Evolutionary conservation across 2,888 invertebrate species (phyloP), one percentile per base, ranked within the genome.

Genomic region (Trissolcus brochymenae): DNA sequence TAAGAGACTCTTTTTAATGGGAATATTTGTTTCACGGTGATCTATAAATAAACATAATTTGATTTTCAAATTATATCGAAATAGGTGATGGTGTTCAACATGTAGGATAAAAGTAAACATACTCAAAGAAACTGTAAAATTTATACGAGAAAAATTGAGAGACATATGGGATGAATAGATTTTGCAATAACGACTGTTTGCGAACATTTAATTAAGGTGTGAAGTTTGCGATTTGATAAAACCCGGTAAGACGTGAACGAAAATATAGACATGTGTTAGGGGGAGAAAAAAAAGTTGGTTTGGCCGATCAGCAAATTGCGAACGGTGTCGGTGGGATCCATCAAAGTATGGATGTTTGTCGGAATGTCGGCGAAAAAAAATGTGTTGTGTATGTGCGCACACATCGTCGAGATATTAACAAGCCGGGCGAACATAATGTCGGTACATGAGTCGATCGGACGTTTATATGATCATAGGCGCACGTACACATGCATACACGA

Each of bases 381-480:
- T 19, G 21, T 55, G 17, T 19, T 56, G 25, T 49, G 40, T 49
- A 55, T 49, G 19, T 19, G 43, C 53, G 35, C 35, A 43, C 13
- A 50, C 59, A 41, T 1, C 54, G 60, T 4, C 54, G 60, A 25
- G 54, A 49, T 61, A 65, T 65, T 65, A 70, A 70, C 53, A 70
- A 59, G 4, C 25, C 25, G 25, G 11, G 46, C 13, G 2, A 65
- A 54, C 59, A 56, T 65, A 64, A 73, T 72, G 77, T 53, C 6
- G 67, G 67, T 64, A 72, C 66, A 56, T 16, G 60, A 59, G 29
- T 56, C 55, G 66, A 62, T 68, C 72, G 54, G 67, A 19, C 64
- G 56, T 68, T 62, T 50, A 25, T 68, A 66, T 40, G 70, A 66
- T 74, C 74, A 70, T 74, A 78, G 70, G 64, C 59, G 53, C 59